Evolutionary conservation across 2,888 invertebrate species (phyloP).

Genomic region (Folsomia candida): DNA sequence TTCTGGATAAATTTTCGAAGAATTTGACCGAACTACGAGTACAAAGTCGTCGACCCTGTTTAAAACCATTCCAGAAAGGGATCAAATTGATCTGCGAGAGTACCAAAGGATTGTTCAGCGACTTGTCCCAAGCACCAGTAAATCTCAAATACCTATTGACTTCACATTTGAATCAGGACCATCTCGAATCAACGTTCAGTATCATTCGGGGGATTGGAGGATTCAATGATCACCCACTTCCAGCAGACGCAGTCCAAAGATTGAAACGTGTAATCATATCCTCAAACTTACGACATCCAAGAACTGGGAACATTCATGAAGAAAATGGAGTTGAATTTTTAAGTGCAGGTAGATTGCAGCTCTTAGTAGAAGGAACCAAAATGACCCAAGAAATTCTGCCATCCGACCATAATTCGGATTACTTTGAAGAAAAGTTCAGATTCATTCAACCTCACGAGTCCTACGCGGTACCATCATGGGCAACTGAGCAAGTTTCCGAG

Average conservation of each 20-base stretch:
- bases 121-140: constrained; percentile 3
- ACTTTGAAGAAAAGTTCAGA: neutral
- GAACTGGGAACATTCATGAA: neutral
- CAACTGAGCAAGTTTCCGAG: neutral
- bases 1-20: constrained; percentile 1
- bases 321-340: neutral
- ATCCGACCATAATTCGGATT: neutral
- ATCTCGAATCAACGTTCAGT: constrained; percentile 13
- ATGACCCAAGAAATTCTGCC: neutral
- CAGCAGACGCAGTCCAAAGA: constrained; percentile 12
- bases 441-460: neutral
- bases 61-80: constrained; percentile 26
- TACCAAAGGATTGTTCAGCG: constrained; percentile 1
- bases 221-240: constrained; percentile 1
- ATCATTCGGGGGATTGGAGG: constrained; percentile 12
- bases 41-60: neutral
- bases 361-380: neutral
- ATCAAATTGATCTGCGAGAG: constrained; percentile 6
- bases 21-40: constrained; percentile 8
- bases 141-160: constrained; percentile 14
- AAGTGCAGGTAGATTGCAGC: neutral
- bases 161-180: constrained; percentile 21
- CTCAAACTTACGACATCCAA: constrained; percentile 1
- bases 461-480: neutral
- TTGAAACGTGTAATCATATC: constrained; percentile 9